phyloP scores from a whole-genome alignment of 2,113 vertebrate genomes.

The Mobula hypostoma region DNA sequence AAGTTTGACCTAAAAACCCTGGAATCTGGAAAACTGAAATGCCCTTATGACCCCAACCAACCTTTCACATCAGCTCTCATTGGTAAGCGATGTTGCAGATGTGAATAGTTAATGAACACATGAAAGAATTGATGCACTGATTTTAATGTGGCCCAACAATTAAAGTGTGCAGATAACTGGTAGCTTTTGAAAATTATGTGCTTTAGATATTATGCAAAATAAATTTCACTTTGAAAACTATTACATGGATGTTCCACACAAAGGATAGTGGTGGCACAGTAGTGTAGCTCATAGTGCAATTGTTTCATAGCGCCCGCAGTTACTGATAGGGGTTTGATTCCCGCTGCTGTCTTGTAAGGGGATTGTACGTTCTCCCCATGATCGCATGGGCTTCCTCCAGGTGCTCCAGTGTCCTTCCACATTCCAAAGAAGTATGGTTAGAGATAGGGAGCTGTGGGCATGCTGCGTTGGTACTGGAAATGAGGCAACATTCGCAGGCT shows the following conservation, averaged over 20 bases:
- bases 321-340: too few species aligned
- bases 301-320: too few species aligned
- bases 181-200: neutral
- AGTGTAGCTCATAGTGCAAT: too few species aligned
- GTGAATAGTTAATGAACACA: neutral
- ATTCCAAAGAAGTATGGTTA: too few species aligned
- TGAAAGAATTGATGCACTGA: neutral
- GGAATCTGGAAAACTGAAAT: constrained; percentile 72
- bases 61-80: constrained; percentile 62
- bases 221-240: neutral
- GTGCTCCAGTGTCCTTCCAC: too few species aligned
- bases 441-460: too few species aligned
- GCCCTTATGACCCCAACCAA: constrained; percentile 72
- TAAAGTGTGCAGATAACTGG: neutral
- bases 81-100: constrained; percentile 50
- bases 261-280: neutral
- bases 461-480: too few species aligned
- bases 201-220: neutral
- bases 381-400: too few species aligned
- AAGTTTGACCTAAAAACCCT: constrained; percentile 39
- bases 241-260: neutral
- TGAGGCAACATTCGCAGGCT: too few species aligned
- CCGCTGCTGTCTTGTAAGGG: too few species aligned
- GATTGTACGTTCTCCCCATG: too few species aligned
- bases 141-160: neutral